Evolutionary conservation across 1,140 invertebrate genomes (phyloP), one percentile per base, ranked within the genome.

Genomic region (Metopolophium dirhodum): DNA sequence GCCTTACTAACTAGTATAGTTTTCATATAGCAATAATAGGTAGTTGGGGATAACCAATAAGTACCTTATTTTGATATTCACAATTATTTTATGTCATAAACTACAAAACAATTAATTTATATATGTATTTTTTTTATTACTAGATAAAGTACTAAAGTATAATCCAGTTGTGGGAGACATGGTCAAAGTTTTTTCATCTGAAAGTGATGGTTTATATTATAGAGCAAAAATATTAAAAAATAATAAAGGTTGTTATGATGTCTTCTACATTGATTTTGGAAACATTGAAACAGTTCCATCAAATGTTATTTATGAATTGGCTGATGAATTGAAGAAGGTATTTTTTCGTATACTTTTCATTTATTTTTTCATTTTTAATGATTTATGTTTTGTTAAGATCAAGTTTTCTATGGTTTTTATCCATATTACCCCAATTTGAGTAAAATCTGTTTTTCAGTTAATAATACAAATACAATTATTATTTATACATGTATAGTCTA

Each of bases 211-310:
- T 30, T 51, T 92, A 26, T 92, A 30, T 20, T 92, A 30, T 20
- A 45, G 90, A 68, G 90, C 45, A 11, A 91, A 91, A 77, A 47
- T 91, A 47, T 47, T 91, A 91, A 91, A 45, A 91, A 77, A 91
- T 30, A 22, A 77, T 23, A n/a, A 61, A 35, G 61, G n/a, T 8
- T 77, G 41, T 47, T 91, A n/a, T 68, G 68, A 91, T 35, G 47
- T 92, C 54, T 92, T 61, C 7, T 83, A 92, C 2, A 92, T 92
- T 92, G 91, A 92, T 83, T 92, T 9, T 91, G 90, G 90, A 47
- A 91, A 91, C 22, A 77, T 23, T 45, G 90, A 91, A 35, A 82
- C 45, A 77, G 61, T 91, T 9, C 20, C 11, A 47, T 77, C 57
- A 47, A 45, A 91, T 47, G 68, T 11, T 37, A 91, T 91, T 35